These are phyloP conservation scores for Arizona elegans DNA, from an alignment of 2,113 vertebrate species.

Conservation along the genomic window DNA sequence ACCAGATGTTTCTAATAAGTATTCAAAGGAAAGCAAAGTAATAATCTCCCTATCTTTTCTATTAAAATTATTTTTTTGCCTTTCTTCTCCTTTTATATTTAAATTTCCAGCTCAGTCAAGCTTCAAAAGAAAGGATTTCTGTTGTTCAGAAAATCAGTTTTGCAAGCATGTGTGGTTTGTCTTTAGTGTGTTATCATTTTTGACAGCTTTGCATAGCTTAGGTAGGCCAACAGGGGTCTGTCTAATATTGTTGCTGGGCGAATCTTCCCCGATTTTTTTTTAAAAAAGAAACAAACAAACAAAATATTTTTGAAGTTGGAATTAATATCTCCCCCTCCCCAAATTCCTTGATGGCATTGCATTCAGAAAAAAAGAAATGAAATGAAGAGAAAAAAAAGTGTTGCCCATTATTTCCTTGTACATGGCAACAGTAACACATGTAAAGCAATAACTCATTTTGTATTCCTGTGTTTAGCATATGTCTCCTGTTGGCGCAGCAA, in stretches of 20 bases:
- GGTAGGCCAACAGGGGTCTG: constrained; percentile 81
- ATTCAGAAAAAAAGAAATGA: constrained; percentile 57
- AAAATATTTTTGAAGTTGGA: constrained; percentile 75
- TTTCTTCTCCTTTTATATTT: constrained; percentile 65
- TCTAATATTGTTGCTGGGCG: constrained; percentile 81
- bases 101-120: constrained; percentile 65
- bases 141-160: constrained; percentile 65
- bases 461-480: constrained; percentile 84
- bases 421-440: constrained; percentile 81
- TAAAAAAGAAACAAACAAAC: constrained; percentile 60
- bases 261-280: constrained; percentile 65
- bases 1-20: constrained; percentile 42
- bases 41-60: constrained; percentile 54
- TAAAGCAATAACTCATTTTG: constrained; percentile 87
- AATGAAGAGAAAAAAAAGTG: constrained; percentile 56
- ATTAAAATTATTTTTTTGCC: constrained; percentile 62
- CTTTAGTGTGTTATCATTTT: constrained; percentile 74
- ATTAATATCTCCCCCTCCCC: constrained; percentile 69
- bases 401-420: constrained; percentile 82
- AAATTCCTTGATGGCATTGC: constrained; percentile 77
- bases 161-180: constrained; percentile 71
- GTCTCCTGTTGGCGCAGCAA: constrained; percentile 84
- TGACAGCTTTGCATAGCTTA: constrained; percentile 80
- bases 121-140: constrained; percentile 70
- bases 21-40: constrained; percentile 42